Evolutionary conservation across 2,113 vertebrate genomes (phyloP).

Genomic region (Chaenogobius annularis): DNA sequence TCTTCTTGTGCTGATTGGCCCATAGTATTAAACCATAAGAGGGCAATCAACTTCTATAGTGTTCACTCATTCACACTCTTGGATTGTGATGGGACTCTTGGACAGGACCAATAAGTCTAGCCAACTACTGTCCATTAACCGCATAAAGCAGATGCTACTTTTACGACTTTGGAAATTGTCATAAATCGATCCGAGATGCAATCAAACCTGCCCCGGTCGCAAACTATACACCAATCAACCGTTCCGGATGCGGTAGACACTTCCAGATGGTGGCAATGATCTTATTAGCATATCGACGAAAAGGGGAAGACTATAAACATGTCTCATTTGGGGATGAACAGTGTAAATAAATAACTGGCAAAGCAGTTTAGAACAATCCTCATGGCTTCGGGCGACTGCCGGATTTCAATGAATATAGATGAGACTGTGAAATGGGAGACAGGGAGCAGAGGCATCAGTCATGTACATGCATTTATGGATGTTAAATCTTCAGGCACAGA

Average conservation of each 20-base stretch:
- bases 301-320: slow-evolving; percentile 24
- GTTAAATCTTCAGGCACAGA: slow-evolving; percentile 40
- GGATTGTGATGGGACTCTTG: slow-evolving; percentile 12
- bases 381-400: slow-evolving; percentile 29
- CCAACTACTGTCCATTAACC: background rate
- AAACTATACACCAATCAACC: slow-evolving; percentile 16
- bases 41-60: slow-evolving; percentile 34
- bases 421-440: slow-evolving; percentile 50
- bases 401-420: slow-evolving; percentile 69
- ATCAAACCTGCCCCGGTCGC: background rate
- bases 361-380: slow-evolving; percentile 25
- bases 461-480: slow-evolving; percentile 31
- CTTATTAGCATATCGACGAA: slow-evolving; percentile 31
- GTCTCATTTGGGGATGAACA: slow-evolving; percentile 16
- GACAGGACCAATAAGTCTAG: background rate
- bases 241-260: slow-evolving; percentile 12
- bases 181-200: background rate
- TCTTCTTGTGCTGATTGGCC: slow-evolving; percentile 22
- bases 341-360: slow-evolving; percentile 50
- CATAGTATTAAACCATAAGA: slow-evolving; percentile 23
- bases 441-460: slow-evolving; percentile 42
- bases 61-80: slow-evolving; percentile 15
- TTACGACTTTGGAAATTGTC: background rate
- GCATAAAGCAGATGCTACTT: slow-evolving; percentile 15
- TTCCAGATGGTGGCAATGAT: slow-evolving; percentile 19